A percentile compares a stretch with the other conserved stretches of the same genome.
phyloP scores from a whole-genome alignment of 2,797 vertebrate genomes.

The Fringilla coelebs region DNA sequence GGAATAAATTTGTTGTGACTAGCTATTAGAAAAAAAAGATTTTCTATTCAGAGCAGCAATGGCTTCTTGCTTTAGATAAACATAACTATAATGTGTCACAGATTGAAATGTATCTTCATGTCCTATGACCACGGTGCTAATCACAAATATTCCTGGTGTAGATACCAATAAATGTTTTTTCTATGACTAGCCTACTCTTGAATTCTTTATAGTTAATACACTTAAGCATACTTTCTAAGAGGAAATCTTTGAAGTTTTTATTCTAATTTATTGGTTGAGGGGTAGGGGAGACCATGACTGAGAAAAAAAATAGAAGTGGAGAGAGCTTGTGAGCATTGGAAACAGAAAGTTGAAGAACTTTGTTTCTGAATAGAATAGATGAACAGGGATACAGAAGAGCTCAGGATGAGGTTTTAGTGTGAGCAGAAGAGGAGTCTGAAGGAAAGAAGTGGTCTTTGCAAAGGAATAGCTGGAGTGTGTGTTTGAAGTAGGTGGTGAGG shows the following conservation, averaged over 20 bases:
- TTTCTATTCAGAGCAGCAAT: not conserved
- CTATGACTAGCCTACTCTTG: not conserved
- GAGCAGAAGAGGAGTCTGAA: not conserved
- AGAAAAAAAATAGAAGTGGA: not conserved
- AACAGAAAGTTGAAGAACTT: not conserved
- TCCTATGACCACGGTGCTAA: rapidly evolving
- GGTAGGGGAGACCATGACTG: not conserved
- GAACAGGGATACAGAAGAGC: not conserved
- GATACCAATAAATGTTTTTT: not conserved
- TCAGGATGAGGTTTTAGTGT: not conserved
- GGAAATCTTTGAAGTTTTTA: not conserved
- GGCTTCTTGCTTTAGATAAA: not conserved
- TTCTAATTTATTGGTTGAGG: not conserved
- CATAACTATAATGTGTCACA: not conserved
- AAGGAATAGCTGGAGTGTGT: not conserved
- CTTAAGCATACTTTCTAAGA: not conserved
- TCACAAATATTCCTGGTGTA: not conserved
- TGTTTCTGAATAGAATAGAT: not conserved
- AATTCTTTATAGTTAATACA: not conserved
- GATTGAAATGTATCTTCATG: not conserved
- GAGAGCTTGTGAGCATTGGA: not conserved
- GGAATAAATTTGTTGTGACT: conserved; percentile 21
- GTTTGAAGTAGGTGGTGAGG: not conserved
- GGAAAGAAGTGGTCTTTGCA: not conserved
- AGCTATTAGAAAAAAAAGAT: not conserved